A percentile compares a stretch with the other conserved stretches of the same genome.
phyloP scores from a whole-genome alignment of 2,113 vertebrate species.

The Polypterus senegalus region DNA sequence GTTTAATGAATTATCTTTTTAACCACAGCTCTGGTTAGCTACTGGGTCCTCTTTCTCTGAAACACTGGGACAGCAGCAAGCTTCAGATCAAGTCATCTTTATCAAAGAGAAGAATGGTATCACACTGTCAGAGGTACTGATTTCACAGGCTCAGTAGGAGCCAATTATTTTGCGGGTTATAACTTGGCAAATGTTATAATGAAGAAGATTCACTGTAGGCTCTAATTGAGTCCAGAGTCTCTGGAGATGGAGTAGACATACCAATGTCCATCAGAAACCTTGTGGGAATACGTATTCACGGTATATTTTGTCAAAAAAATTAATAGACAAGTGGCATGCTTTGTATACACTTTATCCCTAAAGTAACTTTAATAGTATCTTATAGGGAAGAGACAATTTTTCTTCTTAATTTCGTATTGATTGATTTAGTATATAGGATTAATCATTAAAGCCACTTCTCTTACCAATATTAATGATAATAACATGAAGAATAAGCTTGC shows the following conservation, averaged over 20 bases:
- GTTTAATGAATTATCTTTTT: not conserved
- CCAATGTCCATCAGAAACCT: not conserved
- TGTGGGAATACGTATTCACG: not conserved
- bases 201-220: not conserved
- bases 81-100: not conserved
- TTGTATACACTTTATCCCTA: not conserved
- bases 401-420: not conserved
- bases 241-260: not conserved
- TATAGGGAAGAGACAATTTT: not conserved
- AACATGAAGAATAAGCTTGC: not conserved
- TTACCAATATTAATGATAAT: not conserved
- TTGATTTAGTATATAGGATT: not conserved
- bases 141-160: not conserved
- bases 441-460: not conserved
- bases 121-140: not conserved
- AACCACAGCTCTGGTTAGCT: not conserved
- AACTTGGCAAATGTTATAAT: not conserved
- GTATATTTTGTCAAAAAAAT: not conserved
- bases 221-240: not conserved
- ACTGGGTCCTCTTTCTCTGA: not conserved
- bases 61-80: not conserved
- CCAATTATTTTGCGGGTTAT: not conserved
- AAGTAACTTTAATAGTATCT: not conserved
- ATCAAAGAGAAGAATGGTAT: not conserved
- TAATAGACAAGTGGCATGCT: not conserved